Base-by-base conservation (phyloP, 2,113 vertebrate species). In the Carettochelys insculpta region DNA sequence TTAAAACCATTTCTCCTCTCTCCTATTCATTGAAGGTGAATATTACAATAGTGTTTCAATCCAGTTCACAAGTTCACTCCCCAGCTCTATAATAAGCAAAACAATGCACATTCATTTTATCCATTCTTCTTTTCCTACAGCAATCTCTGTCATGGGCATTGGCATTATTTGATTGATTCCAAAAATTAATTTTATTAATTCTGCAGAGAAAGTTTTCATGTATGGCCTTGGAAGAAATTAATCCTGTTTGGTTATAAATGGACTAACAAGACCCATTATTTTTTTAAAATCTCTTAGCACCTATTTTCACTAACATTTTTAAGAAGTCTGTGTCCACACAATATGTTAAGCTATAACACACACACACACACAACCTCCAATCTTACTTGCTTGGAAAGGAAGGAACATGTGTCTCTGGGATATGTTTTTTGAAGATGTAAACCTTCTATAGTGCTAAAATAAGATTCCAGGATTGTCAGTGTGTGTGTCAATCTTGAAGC, bases 31-130 rank as follows among this genome's bases (percentile, higher is more conserved):
- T 79, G 53, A 73, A 29, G 24, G 31, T 47, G 34, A 79, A 19
- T 45, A 7, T 52, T 80, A 89, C 38, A 48, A 43, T 41, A 85
- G 6, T 47, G 34, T 95, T 95, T 87, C 51, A 89, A 22, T 83
- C 41, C 82, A 58, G 10, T 93, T 94, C 93, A 73, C 34, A 53
- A 41, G 48, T 80, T 82, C 92, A 58, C 45, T 89, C 48, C 31
- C 41, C 82, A 68, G 22, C 9, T n/a, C 11, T 41, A 11, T 85
- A 93, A 68, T 90, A 92, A 82, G 88, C 92, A 90, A 95, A 95
- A 52, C 1, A 65, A 38, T n/a, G 25, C 25, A 52, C 45, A 41
- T 80, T 31, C 3, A 53, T 88, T 92, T 93, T 84, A 71, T n/a
- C 20, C 2, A 13, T 92, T 85, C 1, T 20, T 83, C 16, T 45